Conservation (phyloP, 2,797 vertebrate genomes). For the Nyctalus aviator region DNA sequence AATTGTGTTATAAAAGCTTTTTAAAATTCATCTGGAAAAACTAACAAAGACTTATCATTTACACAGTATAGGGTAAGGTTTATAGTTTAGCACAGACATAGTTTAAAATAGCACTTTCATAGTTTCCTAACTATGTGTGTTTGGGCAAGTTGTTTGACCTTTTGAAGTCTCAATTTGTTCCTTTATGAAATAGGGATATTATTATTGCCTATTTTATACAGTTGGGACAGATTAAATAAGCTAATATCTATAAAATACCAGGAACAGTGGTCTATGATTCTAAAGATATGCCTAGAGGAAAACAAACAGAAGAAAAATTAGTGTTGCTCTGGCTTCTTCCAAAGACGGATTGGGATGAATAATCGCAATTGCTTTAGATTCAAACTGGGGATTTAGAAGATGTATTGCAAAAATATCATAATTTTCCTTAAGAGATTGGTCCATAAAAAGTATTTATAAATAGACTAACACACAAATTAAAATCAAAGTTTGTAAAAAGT, state of each 20-base stretch:
- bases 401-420: background rate
- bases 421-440: background rate
- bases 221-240: background rate
- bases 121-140: background rate
- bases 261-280: background rate
- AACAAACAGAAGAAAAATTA: background rate
- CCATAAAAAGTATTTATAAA: background rate
- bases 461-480: background rate
- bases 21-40: slow-evolving; percentile 28
- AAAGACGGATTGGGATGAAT: background rate
- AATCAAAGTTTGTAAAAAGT: background rate
- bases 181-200: background rate
- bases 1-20: background rate
- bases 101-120: background rate
- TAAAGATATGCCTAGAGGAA: background rate
- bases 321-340: background rate
- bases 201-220: background rate
- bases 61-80: background rate
- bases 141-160: background rate
- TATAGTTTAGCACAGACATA: background rate
- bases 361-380: background rate
- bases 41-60: background rate
- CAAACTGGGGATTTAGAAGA: background rate
- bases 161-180: background rate
- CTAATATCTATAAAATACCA: background rate